Base-by-base conservation (phyloP, 2,113 vertebrate species). In the Boleophthalmus pectinirostris region DNA sequence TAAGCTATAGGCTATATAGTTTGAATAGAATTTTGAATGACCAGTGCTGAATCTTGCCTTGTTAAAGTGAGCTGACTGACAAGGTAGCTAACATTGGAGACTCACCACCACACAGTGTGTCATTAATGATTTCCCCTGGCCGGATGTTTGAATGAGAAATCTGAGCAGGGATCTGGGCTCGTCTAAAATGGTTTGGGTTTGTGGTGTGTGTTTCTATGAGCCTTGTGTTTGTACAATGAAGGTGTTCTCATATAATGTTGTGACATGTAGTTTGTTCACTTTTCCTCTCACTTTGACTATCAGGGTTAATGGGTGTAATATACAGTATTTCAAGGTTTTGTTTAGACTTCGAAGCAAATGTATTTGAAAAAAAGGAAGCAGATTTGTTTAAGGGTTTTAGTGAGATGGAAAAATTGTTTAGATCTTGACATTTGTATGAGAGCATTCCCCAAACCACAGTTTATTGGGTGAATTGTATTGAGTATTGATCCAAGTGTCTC, bases 151-250 rank as follows among this genome's bases (percentile, higher is more conserved):
- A 81, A 66, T 61, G 61, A 66, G 89, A 80, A 72, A 84, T 81
- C 72, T 85, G 87, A 91, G 84, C 43, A 82, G 82, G 73, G 58
- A 80, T 85, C 66, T 85, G 74, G 77, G 29, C n/a, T 66, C 60
- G 70, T 70, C 72, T 56, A 69, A 70, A 75, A 68, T 70, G 74
- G 66, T 18, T 71, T 70, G 76, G 57, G 12, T 70, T 56, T 78
- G 60, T 60, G 56, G 47, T 67, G 63, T 69, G 56, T 54, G 33
- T 47, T 67, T 76, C 70, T 67, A 46, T 60, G 69, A 64, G 61
- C 66, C 81, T 24, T 70, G 54, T 58, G 29, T 72, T 12, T 45
- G 14, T 10, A 13, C 20, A 2, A 51, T 23, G 43, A 38, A 18
- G 47, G 5, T 51, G 47, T 20, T 51, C 15, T 20, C 5, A 51